These are phyloP conservation scores for Ciconia boyciana DNA, from an alignment of 2,113 vertebrate species.

Conservation along the genomic window DNA sequence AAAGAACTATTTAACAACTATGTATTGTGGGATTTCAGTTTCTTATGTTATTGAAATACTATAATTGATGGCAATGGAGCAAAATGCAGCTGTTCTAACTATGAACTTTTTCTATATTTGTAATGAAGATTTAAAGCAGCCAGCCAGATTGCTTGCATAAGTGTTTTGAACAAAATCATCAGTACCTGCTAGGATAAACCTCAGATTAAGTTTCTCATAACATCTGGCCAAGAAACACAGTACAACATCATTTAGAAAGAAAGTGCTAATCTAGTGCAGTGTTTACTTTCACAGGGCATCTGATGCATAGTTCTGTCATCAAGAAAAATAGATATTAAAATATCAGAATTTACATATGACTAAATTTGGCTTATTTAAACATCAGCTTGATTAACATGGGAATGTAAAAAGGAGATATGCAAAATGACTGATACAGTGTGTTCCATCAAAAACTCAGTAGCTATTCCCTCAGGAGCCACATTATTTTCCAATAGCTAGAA, in stretches of 20 bases:
- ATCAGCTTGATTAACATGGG: not conserved
- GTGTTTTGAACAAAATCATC: slow-evolving; percentile 6
- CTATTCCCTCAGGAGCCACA: not conserved
- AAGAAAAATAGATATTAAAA: not conserved
- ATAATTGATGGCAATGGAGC: not conserved
- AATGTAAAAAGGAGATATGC: not conserved
- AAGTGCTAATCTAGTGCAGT: not conserved
- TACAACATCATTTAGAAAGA: not conserved
- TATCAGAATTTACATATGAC: not conserved
- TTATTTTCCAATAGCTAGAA: not conserved
- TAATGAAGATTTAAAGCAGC: not conserved
- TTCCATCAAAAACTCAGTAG: not conserved
- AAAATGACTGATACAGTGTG: not conserved
- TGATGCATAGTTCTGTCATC: not conserved
- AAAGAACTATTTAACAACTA: not conserved
- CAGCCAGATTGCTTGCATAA: not conserved
- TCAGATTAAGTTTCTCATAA: not conserved
- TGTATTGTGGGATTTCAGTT: not conserved
- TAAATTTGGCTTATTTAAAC: not conserved
- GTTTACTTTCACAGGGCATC: not conserved
- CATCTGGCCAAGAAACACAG: not conserved
- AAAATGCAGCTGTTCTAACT: not conserved
- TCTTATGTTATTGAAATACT: not conserved
- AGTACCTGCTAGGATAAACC: not conserved
- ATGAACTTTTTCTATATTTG: not conserved